phyloP scores from a whole-genome alignment of 2,113 vertebrate genomes.

The Ivindomyrus marchei region DNA sequence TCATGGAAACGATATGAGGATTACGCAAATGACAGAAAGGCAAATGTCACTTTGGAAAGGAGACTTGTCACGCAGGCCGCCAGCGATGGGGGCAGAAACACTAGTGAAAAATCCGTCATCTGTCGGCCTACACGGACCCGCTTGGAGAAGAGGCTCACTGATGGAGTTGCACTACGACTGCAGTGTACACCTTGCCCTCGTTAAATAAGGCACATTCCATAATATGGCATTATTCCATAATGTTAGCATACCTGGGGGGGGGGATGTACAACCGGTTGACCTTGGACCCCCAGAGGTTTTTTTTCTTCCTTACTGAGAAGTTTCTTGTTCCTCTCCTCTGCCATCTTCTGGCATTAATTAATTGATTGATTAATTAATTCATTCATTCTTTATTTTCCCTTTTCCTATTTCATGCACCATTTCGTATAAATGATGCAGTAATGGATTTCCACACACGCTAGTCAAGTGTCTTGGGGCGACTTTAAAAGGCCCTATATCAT shows the following conservation, averaged over 20 bases:
- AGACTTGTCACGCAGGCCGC: neutral
- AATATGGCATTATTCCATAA: neutral
- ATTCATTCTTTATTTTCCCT: neutral
- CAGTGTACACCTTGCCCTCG: neutral
- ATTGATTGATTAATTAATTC: no score
- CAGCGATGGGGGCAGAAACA: neutral
- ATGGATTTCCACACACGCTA: neutral
- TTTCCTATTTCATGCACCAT: neutral
- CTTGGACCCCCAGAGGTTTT: neutral
- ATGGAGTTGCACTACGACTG: neutral
- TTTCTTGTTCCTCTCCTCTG: neutral
- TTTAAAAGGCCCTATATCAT: neutral
- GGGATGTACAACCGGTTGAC: neutral
- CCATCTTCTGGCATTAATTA: neutral
- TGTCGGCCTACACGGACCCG: neutral
- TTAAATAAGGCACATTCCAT: neutral
- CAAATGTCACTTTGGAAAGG: neutral
- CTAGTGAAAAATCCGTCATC: neutral
- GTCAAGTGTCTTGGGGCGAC: neutral
- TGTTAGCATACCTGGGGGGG: neutral
- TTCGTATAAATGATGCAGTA: neutral
- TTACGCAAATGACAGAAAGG: neutral
- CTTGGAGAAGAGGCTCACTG: neutral
- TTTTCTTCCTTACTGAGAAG: neutral
- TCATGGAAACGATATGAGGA: slow-evolving; percentile 46